Evolutionary conservation across 2,888 invertebrate genomes (phyloP), one percentile per base, ranked within the genome.

Genomic region (Pherbina coryleti): DNA sequence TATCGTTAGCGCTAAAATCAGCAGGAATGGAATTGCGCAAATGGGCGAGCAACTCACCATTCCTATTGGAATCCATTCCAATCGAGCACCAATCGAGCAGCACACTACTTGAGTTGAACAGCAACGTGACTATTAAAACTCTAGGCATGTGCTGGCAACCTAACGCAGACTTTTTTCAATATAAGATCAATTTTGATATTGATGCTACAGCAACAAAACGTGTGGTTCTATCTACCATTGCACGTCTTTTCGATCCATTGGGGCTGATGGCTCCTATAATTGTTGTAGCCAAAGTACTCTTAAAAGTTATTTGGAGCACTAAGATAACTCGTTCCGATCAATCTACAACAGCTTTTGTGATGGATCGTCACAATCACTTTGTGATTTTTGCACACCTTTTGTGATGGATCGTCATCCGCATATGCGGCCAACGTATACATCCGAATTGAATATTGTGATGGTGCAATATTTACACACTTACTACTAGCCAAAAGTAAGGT

Each of bases 11-110:
- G 19, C 19, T 75, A 55, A 53, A 51, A 19, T 75, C 75, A 9
- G 66, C 66, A 14, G 75, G 75, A 51, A 75, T 75, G 75, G 53
- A 31, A 22, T 28, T 67, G 8, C n/a, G 62, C 31, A 70, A 70
- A 49, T 70, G 70, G 70, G 57, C 62, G 5, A 76, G 62, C 60
- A 70, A 70, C 28, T 37, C 70, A 28, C n/a, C 70, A 22, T 22
- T 9, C 7, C 22, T 76, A 22, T 60, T 70, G 37, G 19, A 70
- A 37, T 51, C 57, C 37, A 71, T 76, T 44, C 76, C 70, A n/a
- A 14, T 44, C 22, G 62, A 62, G 1, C 60, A 70, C 60, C 76
- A 70, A 28, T 60, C 34, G 22, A 57, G 49, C 34, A 57, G 49
- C 49, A 57, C 76, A 7, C n/a, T 62, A 51, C 19, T 76, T 9